A percentile compares a stretch with the other conserved stretches of the same genome.
These are phyloP conservation scores for Tetropium fuscum DNA, from an alignment of 2,888 invertebrate genomes.

Conservation along the genomic window DNA sequence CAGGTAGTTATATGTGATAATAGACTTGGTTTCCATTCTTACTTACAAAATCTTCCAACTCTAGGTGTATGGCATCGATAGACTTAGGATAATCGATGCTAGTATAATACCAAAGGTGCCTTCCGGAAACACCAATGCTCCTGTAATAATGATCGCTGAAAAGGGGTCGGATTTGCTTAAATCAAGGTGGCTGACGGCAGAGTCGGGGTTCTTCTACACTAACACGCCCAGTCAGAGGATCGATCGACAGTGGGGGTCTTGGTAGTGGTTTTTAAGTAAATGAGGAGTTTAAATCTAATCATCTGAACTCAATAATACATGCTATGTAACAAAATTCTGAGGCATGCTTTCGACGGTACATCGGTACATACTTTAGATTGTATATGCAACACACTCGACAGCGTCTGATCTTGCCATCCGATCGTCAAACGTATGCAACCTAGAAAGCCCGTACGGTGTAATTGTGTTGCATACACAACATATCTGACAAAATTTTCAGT, in stretches of 20 bases:
- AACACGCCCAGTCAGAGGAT: constrained; percentile 57
- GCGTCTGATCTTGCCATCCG: too few species aligned
- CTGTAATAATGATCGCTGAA: constrained; percentile 76
- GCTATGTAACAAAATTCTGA: too few species aligned
- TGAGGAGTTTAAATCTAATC: constrained; percentile 4
- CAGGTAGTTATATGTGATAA: constrained; percentile 59
- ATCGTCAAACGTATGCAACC: too few species aligned
- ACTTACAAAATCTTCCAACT: constrained; percentile 26
- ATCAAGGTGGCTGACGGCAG: constrained; percentile 69
- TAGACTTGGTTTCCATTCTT: too few species aligned
- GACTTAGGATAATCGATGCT: constrained; percentile 77
- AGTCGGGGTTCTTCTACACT: constrained; percentile 61
- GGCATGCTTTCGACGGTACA: too few species aligned
- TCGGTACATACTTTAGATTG: too few species aligned
- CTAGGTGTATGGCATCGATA: constrained; percentile 74
- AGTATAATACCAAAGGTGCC: constrained; percentile 76
- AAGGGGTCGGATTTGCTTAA: constrained; percentile 76
- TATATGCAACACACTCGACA: too few species aligned
- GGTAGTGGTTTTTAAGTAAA: constrained; percentile 35
- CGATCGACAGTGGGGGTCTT: constrained; percentile 59
- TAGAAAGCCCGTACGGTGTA: too few species aligned
- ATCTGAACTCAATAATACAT: too few species aligned
- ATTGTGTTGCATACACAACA: too few species aligned
- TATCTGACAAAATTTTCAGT: too few species aligned
- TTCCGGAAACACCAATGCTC: constrained; percentile 79